A percentile compares a stretch with the other conserved stretches of the same genome.
phyloP scores from a whole-genome alignment of 2,113 vertebrate species.

The Rhabdomys dilectus region DNA sequence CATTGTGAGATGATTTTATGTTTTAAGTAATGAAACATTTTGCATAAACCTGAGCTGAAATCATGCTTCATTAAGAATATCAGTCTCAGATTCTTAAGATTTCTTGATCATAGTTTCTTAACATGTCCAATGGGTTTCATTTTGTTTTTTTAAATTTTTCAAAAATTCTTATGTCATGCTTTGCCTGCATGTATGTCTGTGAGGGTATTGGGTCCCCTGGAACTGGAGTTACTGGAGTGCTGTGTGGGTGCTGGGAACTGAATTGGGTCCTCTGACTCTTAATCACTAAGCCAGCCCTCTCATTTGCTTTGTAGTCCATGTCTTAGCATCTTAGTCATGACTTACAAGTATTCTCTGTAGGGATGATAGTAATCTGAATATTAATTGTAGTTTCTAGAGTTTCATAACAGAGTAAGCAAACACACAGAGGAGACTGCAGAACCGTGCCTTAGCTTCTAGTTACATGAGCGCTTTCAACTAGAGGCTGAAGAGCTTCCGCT shows the following conservation, averaged over 20 bases:
- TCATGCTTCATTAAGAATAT: constrained; percentile 8
- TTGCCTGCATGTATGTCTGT: too few species aligned
- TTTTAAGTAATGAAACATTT: not conserved
- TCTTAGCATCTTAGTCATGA: constrained; percentile 4
- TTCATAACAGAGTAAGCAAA: not conserved
- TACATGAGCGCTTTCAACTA: not conserved
- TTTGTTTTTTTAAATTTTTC: too few species aligned
- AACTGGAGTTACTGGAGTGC: too few species aligned
- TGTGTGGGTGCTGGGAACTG: too few species aligned
- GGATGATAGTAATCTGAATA: not conserved
- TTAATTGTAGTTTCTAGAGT: not conserved
- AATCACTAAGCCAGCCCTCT: too few species aligned
- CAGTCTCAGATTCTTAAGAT: not conserved
- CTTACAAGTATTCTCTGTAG: not conserved
- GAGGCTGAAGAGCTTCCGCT: not conserved
- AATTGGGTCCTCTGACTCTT: too few species aligned
- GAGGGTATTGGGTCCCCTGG: too few species aligned
- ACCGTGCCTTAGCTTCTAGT: not conserved
- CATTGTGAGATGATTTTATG: not conserved
- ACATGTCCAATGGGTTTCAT: not conserved
- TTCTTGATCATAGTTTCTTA: not conserved
- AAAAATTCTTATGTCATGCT: too few species aligned
- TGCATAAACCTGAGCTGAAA: not conserved
- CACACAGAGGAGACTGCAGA: not conserved
- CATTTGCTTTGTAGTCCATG: constrained; percentile 1